Base-by-base conservation (phyloP, 92 coral and sea anemone species). In the Isaurus tuberculatus region DNA sequence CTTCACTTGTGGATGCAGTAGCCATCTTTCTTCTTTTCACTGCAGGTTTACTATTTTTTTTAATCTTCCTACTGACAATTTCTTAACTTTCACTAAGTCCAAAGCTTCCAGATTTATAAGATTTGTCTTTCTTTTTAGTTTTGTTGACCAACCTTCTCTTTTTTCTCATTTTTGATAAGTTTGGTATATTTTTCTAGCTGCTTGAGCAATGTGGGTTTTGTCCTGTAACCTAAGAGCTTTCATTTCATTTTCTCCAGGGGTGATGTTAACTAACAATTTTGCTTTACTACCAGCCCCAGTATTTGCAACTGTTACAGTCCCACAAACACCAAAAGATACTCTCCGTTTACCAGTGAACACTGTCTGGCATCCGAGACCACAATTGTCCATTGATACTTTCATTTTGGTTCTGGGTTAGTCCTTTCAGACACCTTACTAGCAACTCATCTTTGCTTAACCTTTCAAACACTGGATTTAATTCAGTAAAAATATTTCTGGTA, bases 271-370 rank as follows among this genome's bases (percentile, higher is more conserved):
- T 84, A 88, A 66, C 55, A 89, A n/a, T 4, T 84, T 87, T 49
- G 91, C 91, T 53, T 91, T 91, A 70, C 91, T 87, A 17, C 82
- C 94, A 44, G 91, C 84, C 72, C 91, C 91, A 55, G 91, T 87
- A 53, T 90, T 91, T 66, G 74, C 88, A 6, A 87, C 86, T 31
- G 86, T 15, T 37, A 88, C 70, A 44, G 92, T 88, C 40, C 85
- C 91, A 70, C 91, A 87, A 14, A 70, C 86, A 10, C 89, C 89
- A 79, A 87, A 51, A 19, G 81, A 23, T 2, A 84, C 91, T 29
- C 73, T 58, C 68, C 94, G 51, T 26, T 83, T 82, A 13, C 94
- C 90, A 72, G 90, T 84, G 58, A 88, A 91, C 29, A 75, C 73
- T n/a, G 79, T 85, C 73, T n/a, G 90, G 79, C 37, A 91, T 85